phyloP scores from a whole-genome alignment of 2,113 vertebrate genomes.

The Perca schrenkii region DNA sequence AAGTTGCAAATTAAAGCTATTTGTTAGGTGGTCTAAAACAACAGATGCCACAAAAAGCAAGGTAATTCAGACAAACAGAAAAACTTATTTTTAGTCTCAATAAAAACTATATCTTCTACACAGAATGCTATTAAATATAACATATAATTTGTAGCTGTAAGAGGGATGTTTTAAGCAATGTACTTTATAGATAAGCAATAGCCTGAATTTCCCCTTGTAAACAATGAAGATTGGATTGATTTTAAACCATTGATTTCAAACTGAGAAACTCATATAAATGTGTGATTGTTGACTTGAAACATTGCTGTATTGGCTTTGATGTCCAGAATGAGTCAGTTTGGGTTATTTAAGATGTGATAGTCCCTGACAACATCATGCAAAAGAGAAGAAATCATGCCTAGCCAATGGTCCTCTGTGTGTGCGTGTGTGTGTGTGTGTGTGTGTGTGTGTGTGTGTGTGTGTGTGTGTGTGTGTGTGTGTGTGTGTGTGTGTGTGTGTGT shows the following conservation, averaged over 20 bases:
- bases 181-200: slow-evolving; percentile 22
- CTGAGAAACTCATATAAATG: slow-evolving; percentile 17
- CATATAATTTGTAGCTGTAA: background rate
- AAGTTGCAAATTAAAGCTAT: background rate
- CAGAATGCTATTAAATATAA: background rate
- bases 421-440: slow-evolving; percentile 15
- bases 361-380: slow-evolving; percentile 28
- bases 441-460: background rate
- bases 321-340: slow-evolving; percentile 36
- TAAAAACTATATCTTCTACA: too few relatives aligned
- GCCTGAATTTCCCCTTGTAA: background rate
- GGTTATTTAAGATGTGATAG: slow-evolving; percentile 32
- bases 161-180: background rate
- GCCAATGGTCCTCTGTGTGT: slow-evolving; percentile 23
- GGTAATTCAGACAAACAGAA: background rate
- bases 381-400: slow-evolving; percentile 23
- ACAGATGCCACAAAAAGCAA: background rate
- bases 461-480: slow-evolving; percentile 24
- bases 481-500: slow-evolving; percentile 15
- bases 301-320: slow-evolving; percentile 9
- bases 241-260: slow-evolving; percentile 4
- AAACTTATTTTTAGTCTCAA: background rate
- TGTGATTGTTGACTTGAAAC: slow-evolving; percentile 29
- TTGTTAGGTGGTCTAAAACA: background rate
- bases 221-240: slow-evolving; percentile 27